Evolutionary conservation across 2,113 vertebrate genomes (phyloP).

Genomic region (Reinhardtius hippoglossoides): DNA sequence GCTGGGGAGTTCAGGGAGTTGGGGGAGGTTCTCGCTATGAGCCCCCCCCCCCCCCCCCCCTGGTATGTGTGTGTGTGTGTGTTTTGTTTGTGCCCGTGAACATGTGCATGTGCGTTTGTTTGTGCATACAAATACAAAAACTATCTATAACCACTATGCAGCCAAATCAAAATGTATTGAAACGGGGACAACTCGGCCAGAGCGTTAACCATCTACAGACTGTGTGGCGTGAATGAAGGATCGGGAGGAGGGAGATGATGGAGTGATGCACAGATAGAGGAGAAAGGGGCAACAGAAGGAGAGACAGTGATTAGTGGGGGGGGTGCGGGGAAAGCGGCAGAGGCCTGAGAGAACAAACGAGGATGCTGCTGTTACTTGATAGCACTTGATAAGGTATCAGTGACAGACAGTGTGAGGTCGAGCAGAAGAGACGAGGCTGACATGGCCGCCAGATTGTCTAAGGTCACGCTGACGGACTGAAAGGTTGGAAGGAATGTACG

Average conservation of each 20-base stretch:
- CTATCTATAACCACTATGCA: not conserved
- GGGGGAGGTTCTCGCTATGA: slow-evolving; percentile 58
- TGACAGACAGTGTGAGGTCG: slow-evolving; percentile 56
- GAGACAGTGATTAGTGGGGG: slow-evolving; percentile 49
- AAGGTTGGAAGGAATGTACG: slow-evolving; percentile 37
- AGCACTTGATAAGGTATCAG: slow-evolving; percentile 64
- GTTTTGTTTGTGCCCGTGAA: slow-evolving; percentile 14
- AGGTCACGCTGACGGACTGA: slow-evolving; percentile 57
- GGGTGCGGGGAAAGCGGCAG: not conserved
- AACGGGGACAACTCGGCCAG: slow-evolving; percentile 47
- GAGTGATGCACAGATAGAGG: slow-evolving; percentile 52
- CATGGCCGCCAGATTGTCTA: slow-evolving; percentile 56
- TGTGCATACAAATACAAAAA: no score
- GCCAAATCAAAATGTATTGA: slow-evolving; percentile 32
- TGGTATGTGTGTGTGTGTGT: slow-evolving; percentile 41
- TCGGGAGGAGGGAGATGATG: slow-evolving; percentile 45
- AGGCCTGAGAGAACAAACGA: slow-evolving; percentile 55
- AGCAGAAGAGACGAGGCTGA: slow-evolving; percentile 44
- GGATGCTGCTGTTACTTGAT: slow-evolving; percentile 64
- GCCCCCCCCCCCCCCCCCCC: slow-evolving; percentile 28
- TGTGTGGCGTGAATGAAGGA: slow-evolving; percentile 44
- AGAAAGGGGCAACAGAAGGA: slow-evolving; percentile 65
- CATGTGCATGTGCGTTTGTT: not conserved
- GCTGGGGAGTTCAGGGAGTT: slow-evolving; percentile 68
- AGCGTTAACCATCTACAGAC: slow-evolving; percentile 67